Conservation (phyloP, 2,888 invertebrate species). For the Druceiella hillmani region DNA sequence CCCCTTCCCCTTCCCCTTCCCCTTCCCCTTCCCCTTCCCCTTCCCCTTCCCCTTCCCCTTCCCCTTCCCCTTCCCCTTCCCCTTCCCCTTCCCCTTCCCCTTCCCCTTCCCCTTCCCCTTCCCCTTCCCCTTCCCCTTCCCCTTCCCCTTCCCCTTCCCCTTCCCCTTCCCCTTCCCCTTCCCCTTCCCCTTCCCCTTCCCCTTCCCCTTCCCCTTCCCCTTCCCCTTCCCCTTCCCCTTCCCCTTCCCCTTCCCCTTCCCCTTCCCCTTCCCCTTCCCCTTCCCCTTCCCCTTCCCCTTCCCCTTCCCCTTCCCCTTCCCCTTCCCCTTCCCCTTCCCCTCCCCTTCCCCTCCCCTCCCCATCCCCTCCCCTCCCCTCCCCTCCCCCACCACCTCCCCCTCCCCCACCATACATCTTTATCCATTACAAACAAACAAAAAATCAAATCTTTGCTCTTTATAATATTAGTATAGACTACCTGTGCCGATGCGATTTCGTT, state of each 20-base stretch:
- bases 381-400: not conserved
- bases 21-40: too few species aligned
- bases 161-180: not conserved
- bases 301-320: not conserved
- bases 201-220: not conserved
- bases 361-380: not conserved
- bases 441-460: too few species aligned
- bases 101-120: too few species aligned
- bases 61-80: too few species aligned
- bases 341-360: not conserved
- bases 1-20: too few species aligned
- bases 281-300: not conserved
- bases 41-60: too few species aligned
- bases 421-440: too few species aligned
- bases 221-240: not conserved
- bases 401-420: not conserved
- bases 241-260: not conserved
- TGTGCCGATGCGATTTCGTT: too few species aligned
- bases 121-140: too few species aligned
- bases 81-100: too few species aligned
- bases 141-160: not conserved
- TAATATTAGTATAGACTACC: too few species aligned
- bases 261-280: not conserved
- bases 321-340: not conserved
- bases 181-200: not conserved